A percentile compares a stretch with the other conserved stretches of the same genome.
These are phyloP conservation scores for Petrolisthes cinctipes DNA, from an alignment of 2,888 invertebrate genomes.

Conservation along the genomic window DNA sequence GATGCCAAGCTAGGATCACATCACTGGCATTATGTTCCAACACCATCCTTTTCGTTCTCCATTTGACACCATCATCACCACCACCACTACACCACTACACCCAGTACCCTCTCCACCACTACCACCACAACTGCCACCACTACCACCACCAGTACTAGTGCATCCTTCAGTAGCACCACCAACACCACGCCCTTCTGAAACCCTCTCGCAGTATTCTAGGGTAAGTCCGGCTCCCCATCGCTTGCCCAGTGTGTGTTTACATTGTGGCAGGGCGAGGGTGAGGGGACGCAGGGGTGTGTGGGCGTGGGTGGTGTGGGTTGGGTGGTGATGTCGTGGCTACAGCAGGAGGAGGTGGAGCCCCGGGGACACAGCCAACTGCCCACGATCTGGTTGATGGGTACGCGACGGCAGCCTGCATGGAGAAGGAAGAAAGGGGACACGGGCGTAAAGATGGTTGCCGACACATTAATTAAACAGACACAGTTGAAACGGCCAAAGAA, in stretches of 20 bases:
- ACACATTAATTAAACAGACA: neutral
- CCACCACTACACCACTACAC: neutral
- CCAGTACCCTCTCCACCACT: neutral
- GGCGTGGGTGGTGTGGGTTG: constrained; percentile 2
- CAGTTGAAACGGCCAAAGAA: neutral
- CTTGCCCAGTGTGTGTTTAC: constrained; percentile 25
- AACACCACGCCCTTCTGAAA: neutral
- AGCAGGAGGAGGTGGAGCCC: constrained; percentile 38
- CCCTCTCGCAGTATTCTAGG: constrained; percentile 45
- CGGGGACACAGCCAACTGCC: constrained; percentile 59
- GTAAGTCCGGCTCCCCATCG: constrained; percentile 32
- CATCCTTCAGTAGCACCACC: neutral
- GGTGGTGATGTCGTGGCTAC: constrained; percentile 11
- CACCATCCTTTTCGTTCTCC: constrained; percentile 42
- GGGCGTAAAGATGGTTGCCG: neutral
- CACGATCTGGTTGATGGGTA: constrained; percentile 38
- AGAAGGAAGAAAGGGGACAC: neutral
- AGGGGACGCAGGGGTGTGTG: constrained; percentile 11
- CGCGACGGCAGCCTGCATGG: constrained; percentile 33
- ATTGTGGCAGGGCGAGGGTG: constrained; percentile 9
- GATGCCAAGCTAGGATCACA: constrained; percentile 50
- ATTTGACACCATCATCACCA: neutral
- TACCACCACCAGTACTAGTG: neutral
- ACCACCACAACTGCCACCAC: neutral
- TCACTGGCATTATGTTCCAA: constrained; percentile 40